phyloP scores from a whole-genome alignment of 1,140 invertebrate species.

The Chironomus tepperi region DNA sequence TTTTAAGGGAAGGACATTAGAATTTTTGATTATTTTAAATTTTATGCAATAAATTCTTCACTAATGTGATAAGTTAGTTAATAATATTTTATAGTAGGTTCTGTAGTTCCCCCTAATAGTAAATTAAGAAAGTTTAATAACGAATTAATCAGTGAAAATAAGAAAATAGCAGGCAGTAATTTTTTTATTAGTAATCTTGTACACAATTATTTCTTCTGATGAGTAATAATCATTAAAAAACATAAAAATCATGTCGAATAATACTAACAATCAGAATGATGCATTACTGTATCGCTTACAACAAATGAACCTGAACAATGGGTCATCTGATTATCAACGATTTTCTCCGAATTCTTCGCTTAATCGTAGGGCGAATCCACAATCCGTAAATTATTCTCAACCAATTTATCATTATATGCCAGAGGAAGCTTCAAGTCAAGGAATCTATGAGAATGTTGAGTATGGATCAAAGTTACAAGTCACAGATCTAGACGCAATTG shows the following conservation, averaged over 20 bases:
- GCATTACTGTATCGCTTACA: neutral
- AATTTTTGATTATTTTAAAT: neutral
- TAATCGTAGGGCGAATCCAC: neutral
- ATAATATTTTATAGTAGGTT: neutral
- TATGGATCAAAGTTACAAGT: slow-evolving; percentile 36
- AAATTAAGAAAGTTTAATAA: neutral
- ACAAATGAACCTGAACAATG: slow-evolving; percentile 2
- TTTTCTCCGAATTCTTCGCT: neutral
- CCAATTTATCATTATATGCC: neutral
- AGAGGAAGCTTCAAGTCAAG: neutral
- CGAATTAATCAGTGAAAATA: neutral
- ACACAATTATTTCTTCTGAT: neutral
- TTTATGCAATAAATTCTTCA: neutral
- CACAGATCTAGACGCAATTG: slow-evolving; percentile 35
- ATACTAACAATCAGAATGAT: neutral
- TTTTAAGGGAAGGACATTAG: neutral
- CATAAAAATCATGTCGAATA: neutral
- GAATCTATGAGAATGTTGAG: slow-evolving; percentile 12
- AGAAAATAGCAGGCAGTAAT: neutral
- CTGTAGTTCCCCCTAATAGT: neutral
- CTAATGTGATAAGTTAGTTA: neutral
- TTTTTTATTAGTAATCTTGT: neutral
- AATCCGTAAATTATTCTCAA: neutral
- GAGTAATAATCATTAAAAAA: neutral
- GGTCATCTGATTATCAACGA: neutral